These are phyloP conservation scores for Plestiodon gilberti DNA, from an alignment of 2,113 vertebrate genomes.

Conservation along the genomic window DNA sequence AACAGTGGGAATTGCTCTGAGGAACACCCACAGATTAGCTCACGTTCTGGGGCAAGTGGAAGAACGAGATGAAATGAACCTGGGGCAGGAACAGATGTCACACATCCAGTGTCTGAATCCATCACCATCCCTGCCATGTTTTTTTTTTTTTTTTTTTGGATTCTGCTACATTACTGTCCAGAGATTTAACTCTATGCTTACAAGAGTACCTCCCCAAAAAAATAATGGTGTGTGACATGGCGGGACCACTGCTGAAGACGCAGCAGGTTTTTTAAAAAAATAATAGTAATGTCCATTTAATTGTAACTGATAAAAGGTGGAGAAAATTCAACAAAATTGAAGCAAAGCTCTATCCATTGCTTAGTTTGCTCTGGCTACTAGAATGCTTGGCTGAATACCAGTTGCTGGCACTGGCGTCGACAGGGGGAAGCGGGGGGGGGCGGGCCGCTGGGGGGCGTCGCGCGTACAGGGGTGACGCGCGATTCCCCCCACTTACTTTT, in stretches of 20 bases:
- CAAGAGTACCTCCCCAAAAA: conserved; percentile 10
- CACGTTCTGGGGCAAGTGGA: no score
- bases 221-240: conserved; percentile 31
- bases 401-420: no score
- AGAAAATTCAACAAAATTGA: conserved; percentile 39
- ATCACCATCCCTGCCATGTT: background rate
- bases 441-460: no score
- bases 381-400: no score
- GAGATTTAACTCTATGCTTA: conserved; percentile 24
- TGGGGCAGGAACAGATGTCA: background rate
- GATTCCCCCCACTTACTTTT: no score
- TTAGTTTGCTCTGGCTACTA: no score
- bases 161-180: background rate
- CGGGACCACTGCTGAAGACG: no score
- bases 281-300: conserved; percentile 23
- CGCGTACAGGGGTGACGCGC: no score
- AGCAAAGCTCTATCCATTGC: conserved; percentile 20
- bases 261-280: conserved; percentile 6
- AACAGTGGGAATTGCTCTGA: background rate
- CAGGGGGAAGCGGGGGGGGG: no score
- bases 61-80: background rate
- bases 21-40: background rate
- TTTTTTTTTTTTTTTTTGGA: no score
- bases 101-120: background rate
- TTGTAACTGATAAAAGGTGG: background rate